Conservation (phyloP, 2,113 vertebrate species). For the Lepus timidus region DNA sequence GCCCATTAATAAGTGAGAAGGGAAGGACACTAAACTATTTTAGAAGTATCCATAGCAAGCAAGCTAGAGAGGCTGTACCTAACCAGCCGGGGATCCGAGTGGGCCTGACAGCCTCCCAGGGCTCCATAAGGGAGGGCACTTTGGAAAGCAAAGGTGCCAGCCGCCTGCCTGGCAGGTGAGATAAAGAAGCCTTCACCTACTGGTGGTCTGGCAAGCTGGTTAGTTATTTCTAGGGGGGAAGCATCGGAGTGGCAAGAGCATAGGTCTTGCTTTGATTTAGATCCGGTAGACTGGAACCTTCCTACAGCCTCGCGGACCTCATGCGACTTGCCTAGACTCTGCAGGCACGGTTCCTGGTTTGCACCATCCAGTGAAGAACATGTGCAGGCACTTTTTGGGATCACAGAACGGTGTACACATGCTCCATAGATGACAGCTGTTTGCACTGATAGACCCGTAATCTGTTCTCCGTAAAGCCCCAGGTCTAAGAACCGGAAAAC, state of each 20-base stretch:
- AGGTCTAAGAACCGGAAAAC: neutral
- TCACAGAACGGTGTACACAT: neutral
- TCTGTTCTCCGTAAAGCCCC: neutral
- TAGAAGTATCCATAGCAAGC: constrained; percentile 74
- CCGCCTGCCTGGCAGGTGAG: neutral
- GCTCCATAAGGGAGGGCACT: neutral
- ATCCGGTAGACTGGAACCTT: neutral
- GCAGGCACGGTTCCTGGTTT: neutral
- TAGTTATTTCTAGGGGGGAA: neutral
- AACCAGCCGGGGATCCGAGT: neutral
- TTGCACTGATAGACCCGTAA: neutral
- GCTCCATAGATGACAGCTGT: neutral
- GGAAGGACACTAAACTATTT: constrained; percentile 78
- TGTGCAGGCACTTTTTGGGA: neutral
- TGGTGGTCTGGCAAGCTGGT: neutral
- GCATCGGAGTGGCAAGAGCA: neutral
- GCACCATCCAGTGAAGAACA: neutral
- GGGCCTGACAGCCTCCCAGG: neutral
- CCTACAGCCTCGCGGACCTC: neutral
- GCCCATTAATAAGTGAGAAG: constrained; percentile 73
- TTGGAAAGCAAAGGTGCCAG: neutral
- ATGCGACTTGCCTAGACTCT: neutral
- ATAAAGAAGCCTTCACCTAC: neutral
- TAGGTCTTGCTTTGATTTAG: neutral
- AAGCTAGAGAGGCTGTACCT: constrained; percentile 51